A percentile compares a stretch with the other conserved stretches of the same genome.
Evolutionary conservation across 2,888 invertebrate genomes (phyloP).

Genomic region (Automeris io): DNA sequence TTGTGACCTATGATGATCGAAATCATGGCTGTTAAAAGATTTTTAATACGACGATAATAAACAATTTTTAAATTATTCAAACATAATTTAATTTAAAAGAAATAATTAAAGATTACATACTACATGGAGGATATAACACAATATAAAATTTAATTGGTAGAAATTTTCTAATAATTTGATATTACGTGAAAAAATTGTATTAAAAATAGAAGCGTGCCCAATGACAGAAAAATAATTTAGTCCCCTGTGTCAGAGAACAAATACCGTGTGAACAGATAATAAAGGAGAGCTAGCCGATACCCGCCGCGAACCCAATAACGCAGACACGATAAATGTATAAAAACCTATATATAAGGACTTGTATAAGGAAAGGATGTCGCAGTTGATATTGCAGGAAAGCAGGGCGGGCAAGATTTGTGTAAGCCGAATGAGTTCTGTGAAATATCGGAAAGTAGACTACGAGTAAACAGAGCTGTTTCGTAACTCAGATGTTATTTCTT

Average conservation of each 20-base stretch:
- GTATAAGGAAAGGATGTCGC: slow-evolving; percentile 43
- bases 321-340: slow-evolving; percentile 37
- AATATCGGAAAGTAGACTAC: slow-evolving; percentile 30
- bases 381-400: slow-evolving; percentile 41
- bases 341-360: slow-evolving; percentile 36
- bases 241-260: slow-evolving; percentile 41
- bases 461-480: slow-evolving; percentile 11
- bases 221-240: slow-evolving; percentile 45
- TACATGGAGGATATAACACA: slow-evolving; percentile 16
- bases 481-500: slow-evolving; percentile 18
- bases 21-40: too few species aligned
- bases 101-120: slow-evolving; percentile 26
- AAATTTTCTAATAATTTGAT: too few species aligned
- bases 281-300: slow-evolving; percentile 42
- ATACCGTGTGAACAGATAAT: slow-evolving; percentile 56
- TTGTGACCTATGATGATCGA: too few species aligned
- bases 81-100: slow-evolving; percentile 21
- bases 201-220: slow-evolving; percentile 20
- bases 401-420: slow-evolving; percentile 29
- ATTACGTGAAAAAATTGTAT: too few species aligned
- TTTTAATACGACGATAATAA: too few species aligned
- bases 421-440: slow-evolving; percentile 38
- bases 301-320: slow-evolving; percentile 43
- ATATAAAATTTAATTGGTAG: too few species aligned
- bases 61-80: too few species aligned